Conservation (phyloP, 2,888 invertebrate species). For the Coelogynopora nodosa region DNA sequence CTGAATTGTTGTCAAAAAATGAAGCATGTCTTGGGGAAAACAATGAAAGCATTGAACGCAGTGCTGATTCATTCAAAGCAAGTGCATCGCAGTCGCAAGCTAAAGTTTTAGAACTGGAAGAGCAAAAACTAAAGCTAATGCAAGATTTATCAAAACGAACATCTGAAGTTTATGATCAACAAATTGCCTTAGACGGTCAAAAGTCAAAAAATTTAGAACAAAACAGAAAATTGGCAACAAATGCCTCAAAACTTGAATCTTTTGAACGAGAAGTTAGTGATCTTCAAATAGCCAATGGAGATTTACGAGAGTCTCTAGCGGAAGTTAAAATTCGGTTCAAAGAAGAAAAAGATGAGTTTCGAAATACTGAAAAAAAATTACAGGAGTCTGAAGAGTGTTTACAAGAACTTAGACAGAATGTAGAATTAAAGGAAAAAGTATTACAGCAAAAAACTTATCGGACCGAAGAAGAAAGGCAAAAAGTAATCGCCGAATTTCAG, state of each 20-base stretch:
- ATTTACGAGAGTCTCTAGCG: neutral
- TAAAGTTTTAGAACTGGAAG: slow-evolving; percentile 56
- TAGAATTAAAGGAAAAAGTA: neutral
- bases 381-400: neutral
- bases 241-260: neutral
- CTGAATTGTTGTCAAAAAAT: slow-evolving; percentile 1
- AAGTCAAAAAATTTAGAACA: neutral
- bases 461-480: neutral
- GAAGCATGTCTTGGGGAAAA: slow-evolving; percentile 54
- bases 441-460: neutral
- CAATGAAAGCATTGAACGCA: slow-evolving; percentile 57
- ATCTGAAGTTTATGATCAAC: slow-evolving; percentile 29
- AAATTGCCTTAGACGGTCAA: slow-evolving; percentile 3
- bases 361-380: neutral
- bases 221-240: neutral
- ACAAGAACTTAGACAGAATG: neutral
- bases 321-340: neutral
- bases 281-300: neutral
- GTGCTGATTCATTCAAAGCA: slow-evolving; percentile 56
- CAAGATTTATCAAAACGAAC: slow-evolving; percentile 32
- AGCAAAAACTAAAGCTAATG: slow-evolving; percentile 52
- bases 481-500: neutral
- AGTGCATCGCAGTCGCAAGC: slow-evolving; percentile 56
- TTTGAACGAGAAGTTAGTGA: neutral
- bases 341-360: neutral